These are phyloP conservation scores for Apotomis capreana DNA, from an alignment of 2,888 invertebrate species.

Conservation along the genomic window DNA sequence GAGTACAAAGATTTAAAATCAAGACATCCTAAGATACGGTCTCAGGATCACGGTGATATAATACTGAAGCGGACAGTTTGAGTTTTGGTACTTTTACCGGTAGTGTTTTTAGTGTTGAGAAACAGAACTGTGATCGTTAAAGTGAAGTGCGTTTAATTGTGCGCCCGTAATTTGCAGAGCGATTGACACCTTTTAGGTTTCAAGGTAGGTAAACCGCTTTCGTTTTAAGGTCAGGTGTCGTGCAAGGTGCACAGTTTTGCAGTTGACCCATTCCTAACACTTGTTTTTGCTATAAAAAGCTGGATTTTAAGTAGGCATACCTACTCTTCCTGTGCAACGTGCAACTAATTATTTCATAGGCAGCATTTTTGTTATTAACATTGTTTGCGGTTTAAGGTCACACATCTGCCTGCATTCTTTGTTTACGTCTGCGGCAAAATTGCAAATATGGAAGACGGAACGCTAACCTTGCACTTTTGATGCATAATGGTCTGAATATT, in stretches of 20 bases:
- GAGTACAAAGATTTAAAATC: too few species aligned
- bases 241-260: conserved; percentile 20
- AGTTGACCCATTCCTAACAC: conserved; percentile 5
- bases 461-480: conserved; percentile 14
- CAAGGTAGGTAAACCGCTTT: conserved; percentile 39
- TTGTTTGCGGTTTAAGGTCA: conserved; percentile 21
- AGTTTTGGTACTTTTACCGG: not conserved
- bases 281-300: conserved; percentile 1
- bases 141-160: conserved; percentile 17
- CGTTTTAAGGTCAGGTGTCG: conserved; percentile 34
- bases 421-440: conserved; percentile 12
- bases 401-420: conserved; percentile 30
- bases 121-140: conserved; percentile 1
- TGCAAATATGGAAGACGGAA: conserved; percentile 13
- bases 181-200: conserved; percentile 30
- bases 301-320: not conserved
- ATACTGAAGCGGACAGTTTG: not conserved
- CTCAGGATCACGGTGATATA: not conserved
- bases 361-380: conserved; percentile 22
- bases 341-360: conserved; percentile 16
- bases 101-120: not conserved
- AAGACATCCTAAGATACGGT: not conserved
- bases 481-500: not conserved
- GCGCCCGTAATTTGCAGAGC: conserved; percentile 15
- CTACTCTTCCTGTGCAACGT: not conserved